A percentile compares a stretch with the other conserved stretches of the same genome.
Conservation (phyloP, 2,113 vertebrate species). For the Penelope pileata region DNA sequence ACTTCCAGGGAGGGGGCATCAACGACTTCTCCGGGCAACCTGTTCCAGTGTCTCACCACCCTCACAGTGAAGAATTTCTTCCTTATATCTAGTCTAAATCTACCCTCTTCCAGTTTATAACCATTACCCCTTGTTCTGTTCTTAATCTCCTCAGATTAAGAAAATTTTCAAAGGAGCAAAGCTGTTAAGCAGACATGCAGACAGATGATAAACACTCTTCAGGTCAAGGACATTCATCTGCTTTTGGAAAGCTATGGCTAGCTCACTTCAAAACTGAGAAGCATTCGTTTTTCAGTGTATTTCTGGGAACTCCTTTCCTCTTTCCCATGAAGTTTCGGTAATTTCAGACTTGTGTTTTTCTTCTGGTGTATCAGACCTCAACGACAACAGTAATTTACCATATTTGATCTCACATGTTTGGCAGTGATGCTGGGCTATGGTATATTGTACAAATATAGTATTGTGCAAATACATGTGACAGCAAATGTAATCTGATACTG, state of each 20-base stretch:
- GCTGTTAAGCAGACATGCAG: slow-evolving; percentile 14
- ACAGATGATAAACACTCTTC: slow-evolving; percentile 52
- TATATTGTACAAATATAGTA: slow-evolving; percentile 57
- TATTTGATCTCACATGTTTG: slow-evolving; percentile 55
- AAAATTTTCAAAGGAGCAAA: neutral
- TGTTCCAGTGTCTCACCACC: too few species aligned
- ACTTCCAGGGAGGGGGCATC: too few species aligned
- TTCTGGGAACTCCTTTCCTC: slow-evolving; percentile 62
- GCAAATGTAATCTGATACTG: slow-evolving; percentile 10
- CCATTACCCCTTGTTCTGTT: too few species aligned
- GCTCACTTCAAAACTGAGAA: slow-evolving; percentile 19
- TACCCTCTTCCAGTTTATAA: too few species aligned
- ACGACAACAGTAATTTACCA: slow-evolving; percentile 65
- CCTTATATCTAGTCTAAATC: too few species aligned
- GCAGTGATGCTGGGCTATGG: slow-evolving; percentile 22
- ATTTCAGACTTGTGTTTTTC: slow-evolving; percentile 69
- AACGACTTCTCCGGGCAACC: too few species aligned
- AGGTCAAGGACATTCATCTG: slow-evolving; percentile 42
- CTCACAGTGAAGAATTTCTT: too few species aligned
- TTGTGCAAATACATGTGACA: slow-evolving; percentile 15
- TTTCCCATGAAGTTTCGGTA: slow-evolving; percentile 63
- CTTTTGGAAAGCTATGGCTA: slow-evolving; percentile 43
- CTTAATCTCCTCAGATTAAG: neutral
- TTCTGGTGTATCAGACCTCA: slow-evolving; percentile 66
- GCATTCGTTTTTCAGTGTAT: neutral